Conservation (phyloP, 2,797 vertebrate species). For the Acrossocheilus wenchowensis region DNA sequence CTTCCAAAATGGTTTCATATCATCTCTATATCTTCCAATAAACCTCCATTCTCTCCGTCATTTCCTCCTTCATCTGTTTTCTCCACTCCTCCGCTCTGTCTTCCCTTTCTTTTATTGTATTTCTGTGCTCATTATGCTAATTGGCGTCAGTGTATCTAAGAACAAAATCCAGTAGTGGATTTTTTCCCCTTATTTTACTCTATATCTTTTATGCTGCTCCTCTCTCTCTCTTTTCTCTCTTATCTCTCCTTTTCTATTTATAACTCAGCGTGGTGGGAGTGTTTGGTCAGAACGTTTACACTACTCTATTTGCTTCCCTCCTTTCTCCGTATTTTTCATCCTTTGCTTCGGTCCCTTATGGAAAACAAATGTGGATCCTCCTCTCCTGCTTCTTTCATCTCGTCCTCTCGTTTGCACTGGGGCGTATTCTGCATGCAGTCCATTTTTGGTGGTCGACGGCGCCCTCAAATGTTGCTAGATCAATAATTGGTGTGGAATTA, state of each 20-base stretch:
- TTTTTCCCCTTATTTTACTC: constrained; percentile 28
- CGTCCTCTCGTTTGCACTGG: constrained; percentile 5
- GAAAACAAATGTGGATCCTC: constrained; percentile 67
- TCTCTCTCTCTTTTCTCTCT: constrained; percentile 35
- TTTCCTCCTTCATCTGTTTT: constrained; percentile 2
- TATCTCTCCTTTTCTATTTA: constrained; percentile 47
- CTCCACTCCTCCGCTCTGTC: constrained; percentile 27
- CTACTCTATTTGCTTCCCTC: constrained; percentile 46
- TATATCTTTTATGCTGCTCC: constrained; percentile 18
- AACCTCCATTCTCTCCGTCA: constrained; percentile 6
- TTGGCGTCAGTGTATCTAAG: constrained; percentile 67
- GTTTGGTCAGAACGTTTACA: constrained; percentile 66
- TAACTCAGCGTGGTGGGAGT: constrained; percentile 62
- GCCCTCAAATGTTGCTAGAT: constrained; percentile 18
- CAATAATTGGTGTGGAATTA: constrained; percentile 28
- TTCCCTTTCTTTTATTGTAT: constrained; percentile 47
- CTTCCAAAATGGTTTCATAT: constrained; percentile 50
- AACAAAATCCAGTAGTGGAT: constrained; percentile 49
- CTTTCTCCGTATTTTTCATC: constrained; percentile 55
- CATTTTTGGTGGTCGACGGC: neutral
- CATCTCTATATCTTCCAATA: constrained; percentile 37
- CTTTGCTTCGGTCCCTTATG: constrained; percentile 58
- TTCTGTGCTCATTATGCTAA: constrained; percentile 71
- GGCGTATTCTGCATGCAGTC: constrained; percentile 4
- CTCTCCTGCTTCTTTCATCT: constrained; percentile 69